Evolutionary conservation across 2,113 vertebrate genomes (phyloP).

Genomic region (Leucopsar rothschildi): DNA sequence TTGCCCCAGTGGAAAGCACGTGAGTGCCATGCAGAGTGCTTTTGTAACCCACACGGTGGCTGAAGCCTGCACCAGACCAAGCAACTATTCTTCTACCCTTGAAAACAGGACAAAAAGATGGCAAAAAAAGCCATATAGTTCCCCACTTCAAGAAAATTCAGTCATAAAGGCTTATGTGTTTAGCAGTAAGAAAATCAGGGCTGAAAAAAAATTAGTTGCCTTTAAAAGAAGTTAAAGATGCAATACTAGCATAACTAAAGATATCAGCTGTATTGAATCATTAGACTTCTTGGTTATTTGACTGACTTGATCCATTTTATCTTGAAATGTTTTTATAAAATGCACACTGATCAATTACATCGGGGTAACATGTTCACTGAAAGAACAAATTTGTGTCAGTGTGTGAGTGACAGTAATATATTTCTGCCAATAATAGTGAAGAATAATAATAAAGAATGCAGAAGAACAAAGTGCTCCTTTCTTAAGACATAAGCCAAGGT

Average conservation of each 20-base stretch:
- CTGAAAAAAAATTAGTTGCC: background rate
- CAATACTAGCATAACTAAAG: background rate
- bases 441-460: background rate
- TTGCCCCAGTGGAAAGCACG: fast-evolving
- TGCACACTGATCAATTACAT: background rate
- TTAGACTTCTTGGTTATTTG: background rate
- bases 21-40: background rate
- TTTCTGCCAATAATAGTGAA: background rate
- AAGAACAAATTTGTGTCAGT: background rate
- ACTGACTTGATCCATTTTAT: background rate
- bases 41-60: background rate
- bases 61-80: background rate
- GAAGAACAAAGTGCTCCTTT: background rate
- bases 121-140: background rate
- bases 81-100: background rate
- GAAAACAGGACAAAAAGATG: background rate
- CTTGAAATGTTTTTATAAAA: background rate
- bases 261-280: background rate
- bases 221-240: background rate
- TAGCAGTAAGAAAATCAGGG: background rate
- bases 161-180: background rate
- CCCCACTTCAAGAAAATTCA: background rate
- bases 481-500: background rate
- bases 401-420: fast-evolving
- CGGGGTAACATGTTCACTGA: background rate